These are phyloP conservation scores for Rhizomys pruinosus DNA, from an alignment of 2,113 vertebrate genomes.

Conservation along the genomic window DNA sequence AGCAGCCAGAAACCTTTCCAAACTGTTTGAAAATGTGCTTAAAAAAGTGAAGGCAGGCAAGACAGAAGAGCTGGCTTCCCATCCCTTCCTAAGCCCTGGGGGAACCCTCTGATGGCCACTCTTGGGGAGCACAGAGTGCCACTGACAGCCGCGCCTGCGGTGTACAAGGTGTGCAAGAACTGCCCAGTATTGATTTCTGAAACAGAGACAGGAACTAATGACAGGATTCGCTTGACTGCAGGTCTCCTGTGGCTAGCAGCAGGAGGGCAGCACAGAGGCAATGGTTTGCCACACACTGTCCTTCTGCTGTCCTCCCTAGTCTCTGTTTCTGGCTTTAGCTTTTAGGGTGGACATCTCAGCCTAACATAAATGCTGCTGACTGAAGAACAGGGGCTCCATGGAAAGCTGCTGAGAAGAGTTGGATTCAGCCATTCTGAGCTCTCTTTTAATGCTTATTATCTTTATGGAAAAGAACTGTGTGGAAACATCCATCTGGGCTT, in stretches of 20 bases:
- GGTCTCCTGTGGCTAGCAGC: conserved; percentile 27
- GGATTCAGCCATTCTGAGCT: not conserved
- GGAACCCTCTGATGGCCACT: not conserved
- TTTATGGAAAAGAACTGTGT: not conserved
- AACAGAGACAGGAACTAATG: conserved; percentile 52
- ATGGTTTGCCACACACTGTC: not conserved
- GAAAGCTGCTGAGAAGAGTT: not conserved
- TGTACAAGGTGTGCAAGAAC: not conserved
- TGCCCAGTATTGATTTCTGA: conserved; percentile 23
- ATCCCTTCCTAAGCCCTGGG: not conserved
- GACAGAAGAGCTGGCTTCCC: conserved; percentile 11
- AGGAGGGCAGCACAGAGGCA: conserved; percentile 33
- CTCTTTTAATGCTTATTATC: not conserved
- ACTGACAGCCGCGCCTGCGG: not conserved
- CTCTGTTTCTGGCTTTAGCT: not conserved
- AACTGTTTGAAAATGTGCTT: conserved; percentile 55
- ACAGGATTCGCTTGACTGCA: conserved; percentile 45
- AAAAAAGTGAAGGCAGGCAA: conserved; percentile 30
- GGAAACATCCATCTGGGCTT: not conserved
- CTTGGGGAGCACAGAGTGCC: not conserved
- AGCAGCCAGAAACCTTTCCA: conserved; percentile 49
- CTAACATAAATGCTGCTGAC: not conserved
- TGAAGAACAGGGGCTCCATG: not conserved
- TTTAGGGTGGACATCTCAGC: not conserved
- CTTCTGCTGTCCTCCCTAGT: not conserved